A percentile compares a stretch with the other conserved stretches of the same genome.
Evolutionary conservation across 2,113 vertebrate genomes (phyloP).

Genomic region (Psittacara wagleri): DNA sequence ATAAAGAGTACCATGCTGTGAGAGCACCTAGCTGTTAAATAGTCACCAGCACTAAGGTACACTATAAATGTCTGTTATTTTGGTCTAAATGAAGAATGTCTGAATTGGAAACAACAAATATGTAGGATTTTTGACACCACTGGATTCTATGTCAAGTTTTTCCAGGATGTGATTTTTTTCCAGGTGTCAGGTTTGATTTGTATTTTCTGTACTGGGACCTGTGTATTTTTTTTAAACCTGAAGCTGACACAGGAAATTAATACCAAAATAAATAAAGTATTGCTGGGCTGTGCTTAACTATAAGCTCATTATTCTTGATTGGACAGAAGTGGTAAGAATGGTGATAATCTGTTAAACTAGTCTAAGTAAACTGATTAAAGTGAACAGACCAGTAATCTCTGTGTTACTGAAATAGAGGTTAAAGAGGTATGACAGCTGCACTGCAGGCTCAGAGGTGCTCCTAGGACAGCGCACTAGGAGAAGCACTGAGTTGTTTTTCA

Average conservation of each 20-base stretch:
- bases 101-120: conserved; percentile 28
- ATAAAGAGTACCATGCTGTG: conserved; percentile 65
- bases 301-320: background rate
- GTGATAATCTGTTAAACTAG: background rate
- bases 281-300: background rate
- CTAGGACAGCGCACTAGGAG: background rate
- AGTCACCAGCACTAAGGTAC: conserved; percentile 58
- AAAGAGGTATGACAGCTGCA: background rate
- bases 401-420: background rate
- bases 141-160: background rate
- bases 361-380: background rate
- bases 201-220: background rate
- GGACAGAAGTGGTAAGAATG: background rate
- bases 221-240: background rate
- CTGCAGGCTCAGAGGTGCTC: background rate
- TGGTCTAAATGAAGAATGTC: conserved; percentile 53
- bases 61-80: conserved; percentile 61
- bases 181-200: background rate
- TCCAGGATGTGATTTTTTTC: background rate
- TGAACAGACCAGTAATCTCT: background rate
- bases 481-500: background rate
- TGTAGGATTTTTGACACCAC: background rate
- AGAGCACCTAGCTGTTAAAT: conserved; percentile 73
- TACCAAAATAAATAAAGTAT: background rate
- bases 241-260: background rate